Evolutionary conservation across 2,113 vertebrate species (phyloP).

Genomic region (Orthonyx spaldingii): DNA sequence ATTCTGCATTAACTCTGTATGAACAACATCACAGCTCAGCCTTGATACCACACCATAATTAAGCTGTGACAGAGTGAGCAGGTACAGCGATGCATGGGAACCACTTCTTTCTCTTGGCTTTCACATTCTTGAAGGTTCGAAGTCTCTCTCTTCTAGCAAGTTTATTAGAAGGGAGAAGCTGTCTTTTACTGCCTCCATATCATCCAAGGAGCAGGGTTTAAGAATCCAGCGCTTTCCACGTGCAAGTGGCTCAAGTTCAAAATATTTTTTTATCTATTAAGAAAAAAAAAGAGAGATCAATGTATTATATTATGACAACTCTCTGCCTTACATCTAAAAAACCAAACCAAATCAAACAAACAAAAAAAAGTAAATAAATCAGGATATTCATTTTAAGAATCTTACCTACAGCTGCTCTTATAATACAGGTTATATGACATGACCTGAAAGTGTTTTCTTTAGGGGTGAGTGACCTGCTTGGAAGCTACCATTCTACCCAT

Average conservation of each 20-base stretch:
- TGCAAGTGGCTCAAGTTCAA: conserved; percentile 95
- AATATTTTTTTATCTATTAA: conserved; percentile 92
- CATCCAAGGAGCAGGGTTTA: conserved; percentile 86
- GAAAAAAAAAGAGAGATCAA: neutral
- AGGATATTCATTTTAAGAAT: neutral
- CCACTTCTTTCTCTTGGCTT: neutral
- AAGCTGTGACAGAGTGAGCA: conserved; percentile 39
- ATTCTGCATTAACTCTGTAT: conserved; percentile 38
- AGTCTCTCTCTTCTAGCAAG: conserved; percentile 91
- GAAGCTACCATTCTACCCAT: conserved; percentile 17
- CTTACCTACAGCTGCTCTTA: conserved; percentile 16
- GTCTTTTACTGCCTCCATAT: conserved; percentile 88
- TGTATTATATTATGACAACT: neutral
- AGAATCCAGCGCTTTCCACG: conserved; percentile 95
- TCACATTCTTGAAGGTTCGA: conserved; percentile 88
- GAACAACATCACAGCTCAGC: conserved; percentile 2
- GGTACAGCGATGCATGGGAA: conserved; percentile 41
- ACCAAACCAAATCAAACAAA: neutral
- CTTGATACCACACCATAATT: conserved; percentile 46
- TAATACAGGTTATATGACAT: conserved; percentile 12
- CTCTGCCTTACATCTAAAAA: neutral
- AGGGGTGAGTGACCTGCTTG: conserved; percentile 8
- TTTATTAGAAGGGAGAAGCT: conserved; percentile 90
- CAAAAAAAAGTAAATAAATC: neutral
- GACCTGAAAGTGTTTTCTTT: conserved; percentile 60